Evolutionary conservation across 2,113 vertebrate species (phyloP).

Genomic region (Pogonocichla stellata): DNA sequence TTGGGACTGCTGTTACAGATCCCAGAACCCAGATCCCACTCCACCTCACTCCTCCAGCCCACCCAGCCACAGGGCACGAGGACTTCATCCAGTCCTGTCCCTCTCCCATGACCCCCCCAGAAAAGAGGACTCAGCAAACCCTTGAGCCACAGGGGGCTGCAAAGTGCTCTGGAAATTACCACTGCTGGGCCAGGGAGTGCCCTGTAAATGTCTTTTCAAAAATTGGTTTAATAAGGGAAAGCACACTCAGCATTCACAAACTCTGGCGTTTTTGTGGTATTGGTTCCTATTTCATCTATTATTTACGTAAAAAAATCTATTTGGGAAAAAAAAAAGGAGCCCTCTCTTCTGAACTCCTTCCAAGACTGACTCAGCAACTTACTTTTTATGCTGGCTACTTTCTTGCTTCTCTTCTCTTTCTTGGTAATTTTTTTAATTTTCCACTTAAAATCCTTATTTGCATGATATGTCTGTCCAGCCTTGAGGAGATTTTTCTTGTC

Average conservation of each 20-base stretch:
- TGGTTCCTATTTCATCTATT: slow-evolving; percentile 43
- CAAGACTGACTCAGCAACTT: slow-evolving; percentile 37
- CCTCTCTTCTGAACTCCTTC: slow-evolving; percentile 10
- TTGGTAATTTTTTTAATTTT: slow-evolving; percentile 59
- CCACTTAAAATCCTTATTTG: slow-evolving; percentile 68
- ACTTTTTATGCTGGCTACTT: not conserved
- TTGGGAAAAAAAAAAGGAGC: not conserved
- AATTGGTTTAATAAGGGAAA: not conserved
- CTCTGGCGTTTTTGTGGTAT: not conserved
- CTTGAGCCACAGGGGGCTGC: not conserved
- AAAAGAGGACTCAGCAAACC: not conserved
- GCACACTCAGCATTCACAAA: not conserved
- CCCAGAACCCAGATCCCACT: not conserved
- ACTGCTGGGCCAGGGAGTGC: not conserved
- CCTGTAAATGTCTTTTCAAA: not conserved
- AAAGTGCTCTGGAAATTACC: not conserved
- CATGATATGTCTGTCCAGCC: slow-evolving; percentile 62
- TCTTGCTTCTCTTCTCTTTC: slow-evolving; percentile 3
- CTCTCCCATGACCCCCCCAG: not conserved
- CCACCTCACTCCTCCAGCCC: not conserved
- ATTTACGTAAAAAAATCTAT: slow-evolving; percentile 33
- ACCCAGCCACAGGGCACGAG: not conserved
- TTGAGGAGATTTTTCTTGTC: slow-evolving; percentile 69
- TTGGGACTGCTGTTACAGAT: not conserved
- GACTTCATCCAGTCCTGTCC: not conserved